A percentile compares a stretch with the other conserved stretches of the same genome.
Conservation (phyloP, 2,888 invertebrate genomes). For the Tuberolachnus salignus region DNA sequence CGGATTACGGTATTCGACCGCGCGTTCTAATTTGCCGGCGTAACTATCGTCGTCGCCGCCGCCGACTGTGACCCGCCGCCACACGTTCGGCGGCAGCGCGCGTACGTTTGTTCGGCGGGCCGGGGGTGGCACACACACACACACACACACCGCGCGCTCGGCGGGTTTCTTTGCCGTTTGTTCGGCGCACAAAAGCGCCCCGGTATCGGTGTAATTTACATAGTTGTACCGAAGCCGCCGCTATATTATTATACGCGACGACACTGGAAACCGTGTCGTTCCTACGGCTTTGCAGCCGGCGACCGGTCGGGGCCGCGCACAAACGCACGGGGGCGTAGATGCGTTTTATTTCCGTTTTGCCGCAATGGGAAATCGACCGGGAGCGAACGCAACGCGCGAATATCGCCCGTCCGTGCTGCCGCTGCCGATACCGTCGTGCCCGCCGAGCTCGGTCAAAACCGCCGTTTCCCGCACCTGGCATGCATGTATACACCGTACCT, state of each 20-base stretch:
- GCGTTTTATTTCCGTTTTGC: slow-evolving; percentile 32
- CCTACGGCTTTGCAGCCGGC: background rate
- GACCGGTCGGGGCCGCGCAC: background rate
- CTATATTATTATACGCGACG: background rate
- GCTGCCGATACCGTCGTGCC: no score
- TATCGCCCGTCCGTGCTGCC: slow-evolving; percentile 35
- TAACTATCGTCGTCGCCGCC: no score
- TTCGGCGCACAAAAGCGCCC: background rate
- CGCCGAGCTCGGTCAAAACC: background rate
- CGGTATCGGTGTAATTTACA: slow-evolving; percentile 28
- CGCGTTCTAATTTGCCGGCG: no score
- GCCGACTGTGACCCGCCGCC: no score
- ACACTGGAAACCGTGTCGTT: slow-evolving; percentile 9
- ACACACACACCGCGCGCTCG: no score
- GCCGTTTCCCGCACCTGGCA: background rate
- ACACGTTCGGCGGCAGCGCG: no score
- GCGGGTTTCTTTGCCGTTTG: slow-evolving; percentile 4
- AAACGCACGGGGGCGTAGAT: background rate
- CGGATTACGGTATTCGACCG: no score
- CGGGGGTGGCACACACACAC: no score
- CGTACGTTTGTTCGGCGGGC: no score
- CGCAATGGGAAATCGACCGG: slow-evolving; percentile 49
- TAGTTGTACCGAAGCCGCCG: slow-evolving; percentile 13
- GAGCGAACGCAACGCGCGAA: slow-evolving; percentile 47
- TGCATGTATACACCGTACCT: no score